A percentile compares a stretch with the other conserved stretches of the same genome.
phyloP scores from a whole-genome alignment of 2,888 invertebrate genomes.

The Cinara cedri region DNA sequence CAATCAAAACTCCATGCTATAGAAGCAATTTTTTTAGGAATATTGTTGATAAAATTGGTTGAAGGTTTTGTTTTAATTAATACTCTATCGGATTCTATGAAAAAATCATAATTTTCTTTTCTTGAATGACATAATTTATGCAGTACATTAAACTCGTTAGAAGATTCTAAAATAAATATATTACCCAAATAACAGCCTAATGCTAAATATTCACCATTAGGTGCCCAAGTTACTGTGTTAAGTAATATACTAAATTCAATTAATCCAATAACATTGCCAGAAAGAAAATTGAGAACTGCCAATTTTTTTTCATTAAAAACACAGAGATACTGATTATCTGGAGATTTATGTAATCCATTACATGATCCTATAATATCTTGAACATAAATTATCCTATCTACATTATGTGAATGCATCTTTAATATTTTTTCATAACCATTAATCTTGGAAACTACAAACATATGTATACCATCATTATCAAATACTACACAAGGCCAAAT shows the following conservation, averaged over 20 bases:
- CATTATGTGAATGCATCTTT: conserved; percentile 7
- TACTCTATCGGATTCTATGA: conserved; percentile 7
- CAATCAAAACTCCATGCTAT: conserved; percentile 40
- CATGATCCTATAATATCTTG: conserved; percentile 44
- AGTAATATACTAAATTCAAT: background rate
- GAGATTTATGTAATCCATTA: conserved; percentile 36
- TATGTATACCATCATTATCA: conserved; percentile 19
- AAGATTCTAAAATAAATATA: conserved; percentile 19
- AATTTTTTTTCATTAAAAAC: conserved; percentile 36
- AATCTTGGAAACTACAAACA: conserved; percentile 47
- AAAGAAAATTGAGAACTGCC: conserved; percentile 28
- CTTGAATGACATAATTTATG: conserved; percentile 8
- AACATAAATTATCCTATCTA: conserved; percentile 27
- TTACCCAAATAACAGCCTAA: conserved; percentile 38
- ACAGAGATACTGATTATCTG: conserved; percentile 25
- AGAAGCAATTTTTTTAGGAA: conserved; percentile 20
- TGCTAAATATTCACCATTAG: conserved; percentile 38
- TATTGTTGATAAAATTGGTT: background rate
- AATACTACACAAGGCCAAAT: conserved; percentile 35
- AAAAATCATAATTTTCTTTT: conserved; percentile 31
- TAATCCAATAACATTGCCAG: conserved; percentile 31
- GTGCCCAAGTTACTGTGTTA: conserved; percentile 32
- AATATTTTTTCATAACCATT: conserved; percentile 51
- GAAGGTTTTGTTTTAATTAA: conserved; percentile 19
- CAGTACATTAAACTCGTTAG: conserved; percentile 32